Evolutionary conservation across 2,888 invertebrate species (phyloP).

Genomic region (Gryllus longicercus): DNA sequence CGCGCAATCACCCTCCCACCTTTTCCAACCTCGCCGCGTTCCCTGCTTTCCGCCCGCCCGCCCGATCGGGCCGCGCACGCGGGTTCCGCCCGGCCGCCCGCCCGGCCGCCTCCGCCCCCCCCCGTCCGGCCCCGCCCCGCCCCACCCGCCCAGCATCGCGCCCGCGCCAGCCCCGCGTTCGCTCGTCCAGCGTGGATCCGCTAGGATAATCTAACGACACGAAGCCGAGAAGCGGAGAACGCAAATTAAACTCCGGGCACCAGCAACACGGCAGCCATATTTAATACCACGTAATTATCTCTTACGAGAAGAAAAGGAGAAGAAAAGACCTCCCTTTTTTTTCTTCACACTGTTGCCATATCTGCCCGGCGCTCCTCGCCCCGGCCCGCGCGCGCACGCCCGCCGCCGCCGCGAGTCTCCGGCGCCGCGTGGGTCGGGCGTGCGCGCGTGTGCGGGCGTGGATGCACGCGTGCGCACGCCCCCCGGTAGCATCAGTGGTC

Average conservation of each 20-base stretch:
- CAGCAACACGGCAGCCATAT: conserved; percentile 35
- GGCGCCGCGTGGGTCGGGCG: neutral
- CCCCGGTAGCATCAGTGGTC: too few species aligned
- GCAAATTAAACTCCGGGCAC: conserved; percentile 34
- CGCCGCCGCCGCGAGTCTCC: too few species aligned
- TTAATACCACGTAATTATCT: conserved; percentile 37
- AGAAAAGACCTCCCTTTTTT: conserved; percentile 18
- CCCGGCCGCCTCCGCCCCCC: too few species aligned
- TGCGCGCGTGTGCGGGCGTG: neutral
- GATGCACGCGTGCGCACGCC: neutral
- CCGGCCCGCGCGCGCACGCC: neutral
- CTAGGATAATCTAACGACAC: conserved; percentile 2
- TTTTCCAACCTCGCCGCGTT: too few species aligned
- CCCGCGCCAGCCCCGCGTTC: neutral
- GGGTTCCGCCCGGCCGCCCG: too few species aligned
- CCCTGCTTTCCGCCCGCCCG: too few species aligned
- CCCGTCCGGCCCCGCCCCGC: too few species aligned
- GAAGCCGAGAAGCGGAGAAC: conserved; percentile 26
- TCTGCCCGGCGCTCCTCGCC: neutral
- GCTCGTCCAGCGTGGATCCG: neutral
- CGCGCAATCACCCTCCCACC: too few species aligned
- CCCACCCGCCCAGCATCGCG: too few species aligned
- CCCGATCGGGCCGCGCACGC: too few species aligned
- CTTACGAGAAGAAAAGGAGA: conserved; percentile 29
- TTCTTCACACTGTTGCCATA: conserved; percentile 27